These are phyloP conservation scores for Doris montereyensis DNA, from an alignment of 2,888 invertebrate genomes.

Conservation along the genomic window DNA sequence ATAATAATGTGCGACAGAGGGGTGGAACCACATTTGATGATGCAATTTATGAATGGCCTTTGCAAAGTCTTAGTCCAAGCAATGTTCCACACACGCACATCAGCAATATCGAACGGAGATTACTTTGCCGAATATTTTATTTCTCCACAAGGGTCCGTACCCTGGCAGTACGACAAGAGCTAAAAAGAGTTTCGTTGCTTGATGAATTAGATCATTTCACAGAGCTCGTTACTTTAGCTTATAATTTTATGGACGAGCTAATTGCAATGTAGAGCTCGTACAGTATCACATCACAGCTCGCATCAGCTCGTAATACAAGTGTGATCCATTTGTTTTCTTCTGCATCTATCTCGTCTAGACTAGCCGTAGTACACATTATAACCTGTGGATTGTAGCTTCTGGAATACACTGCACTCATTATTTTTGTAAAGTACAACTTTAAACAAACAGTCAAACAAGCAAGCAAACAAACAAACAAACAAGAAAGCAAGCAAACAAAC, in stretches of 20 bases:
- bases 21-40: neutral
- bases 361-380: too few species aligned
- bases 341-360: too few species aligned
- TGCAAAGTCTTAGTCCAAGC: neutral
- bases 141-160: neutral
- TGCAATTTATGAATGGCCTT: neutral
- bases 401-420: too few species aligned
- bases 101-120: neutral
- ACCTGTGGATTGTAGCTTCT: too few species aligned
- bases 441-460: too few species aligned
- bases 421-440: too few species aligned
- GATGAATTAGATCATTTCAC: neutral
- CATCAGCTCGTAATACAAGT: too few species aligned
- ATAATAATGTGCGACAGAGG: neutral
- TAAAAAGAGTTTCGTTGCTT: neutral
- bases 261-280: neutral
- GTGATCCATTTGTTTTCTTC: too few species aligned
- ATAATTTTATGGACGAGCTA: neutral
- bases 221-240: neutral
- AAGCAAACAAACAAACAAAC: too few species aligned
- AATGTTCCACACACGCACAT: neutral
- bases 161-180: neutral
- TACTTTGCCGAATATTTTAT: neutral
- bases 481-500: too few species aligned
- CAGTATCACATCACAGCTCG: too few species aligned